phyloP scores from a whole-genome alignment of 2,113 vertebrate species.

The Saimiri boliviensis region DNA sequence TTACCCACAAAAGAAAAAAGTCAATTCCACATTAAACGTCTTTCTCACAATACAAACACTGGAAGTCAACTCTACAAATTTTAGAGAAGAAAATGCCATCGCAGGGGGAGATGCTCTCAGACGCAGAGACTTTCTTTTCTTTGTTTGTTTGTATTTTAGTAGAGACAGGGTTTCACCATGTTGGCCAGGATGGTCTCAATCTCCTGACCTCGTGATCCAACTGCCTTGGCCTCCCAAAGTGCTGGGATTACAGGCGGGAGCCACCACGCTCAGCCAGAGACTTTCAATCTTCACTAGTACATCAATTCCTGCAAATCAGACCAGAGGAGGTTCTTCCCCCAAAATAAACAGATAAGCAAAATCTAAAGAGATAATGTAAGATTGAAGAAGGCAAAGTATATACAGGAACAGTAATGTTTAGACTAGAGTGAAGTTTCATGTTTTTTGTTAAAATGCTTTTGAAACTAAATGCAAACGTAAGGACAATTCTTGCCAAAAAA shows the following conservation, averaged over 20 bases:
- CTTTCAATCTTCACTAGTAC: not conserved
- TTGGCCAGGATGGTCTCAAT: no score
- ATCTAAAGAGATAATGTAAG: not conserved
- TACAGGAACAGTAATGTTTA: not conserved
- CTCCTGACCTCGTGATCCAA: no score
- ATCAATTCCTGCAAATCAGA: not conserved
- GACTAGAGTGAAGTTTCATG: not conserved
- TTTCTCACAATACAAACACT: not conserved
- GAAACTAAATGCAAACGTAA: not conserved
- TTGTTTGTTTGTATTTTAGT: no score
- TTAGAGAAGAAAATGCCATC: not conserved
- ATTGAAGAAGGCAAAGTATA: not conserved
- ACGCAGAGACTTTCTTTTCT: not conserved
- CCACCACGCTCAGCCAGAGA: not conserved
- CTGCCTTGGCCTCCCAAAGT: no score
- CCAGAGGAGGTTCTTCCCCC: not conserved
- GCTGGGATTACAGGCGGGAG: no score
- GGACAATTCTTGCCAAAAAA: slow-evolving; percentile 7
- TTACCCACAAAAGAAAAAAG: not conserved
- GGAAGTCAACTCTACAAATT: not conserved
- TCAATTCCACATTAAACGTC: not conserved
- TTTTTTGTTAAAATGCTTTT: slow-evolving; percentile 1
- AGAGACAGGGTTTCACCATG: no score
- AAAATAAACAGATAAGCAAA: not conserved
- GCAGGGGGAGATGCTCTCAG: not conserved